Evolutionary conservation across 2,113 vertebrate genomes (phyloP), one percentile per base, ranked within the genome.

Genomic region (Amblyopsis rosae): DNA sequence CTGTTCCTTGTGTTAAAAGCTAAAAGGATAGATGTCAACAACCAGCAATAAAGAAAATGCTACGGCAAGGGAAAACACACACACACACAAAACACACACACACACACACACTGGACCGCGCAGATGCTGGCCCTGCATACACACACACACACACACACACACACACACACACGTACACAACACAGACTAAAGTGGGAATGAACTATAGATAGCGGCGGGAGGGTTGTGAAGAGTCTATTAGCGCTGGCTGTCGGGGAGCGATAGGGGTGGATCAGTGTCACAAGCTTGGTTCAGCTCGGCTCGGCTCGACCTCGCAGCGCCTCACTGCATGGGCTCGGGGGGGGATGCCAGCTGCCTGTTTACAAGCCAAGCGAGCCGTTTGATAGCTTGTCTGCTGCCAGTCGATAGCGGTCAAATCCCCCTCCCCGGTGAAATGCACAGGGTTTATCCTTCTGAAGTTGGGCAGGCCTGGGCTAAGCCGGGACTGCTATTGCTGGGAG

Each of bases 171-270:
- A 65, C 46, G n/a, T 33, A 49, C 60, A 62, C 60, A 47, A 8
- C 6, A 68, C 69, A 46, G 65, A 12, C 69, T 45, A 57, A 49
- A 54, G 68, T 66, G 59, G 70, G 80, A 87, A 91, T 91, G 86
- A 91, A 92, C 91, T 90, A 89, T 89, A 91, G 85, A 92, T 90
- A 84, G 89, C 87, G 75, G 85, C 82, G 76, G 81, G 76, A 85
- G 82, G 73, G 72, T 89, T 84, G 9, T 92, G 88, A 92, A 91
- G 89, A 89, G 90, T 90, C 90, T 91, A 91, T 92, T 91, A 92
- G 82, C 76, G 86, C 70, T 51, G 76, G 77, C 82, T 86, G 83
- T 68, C 70, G 15, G 79, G 26, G 79, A 88, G 85, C 79, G 83
- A 88, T 80, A 79, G 72, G 77, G 87, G 73, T 76, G 88, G 84